These are phyloP conservation scores for Drosophila ercepeae DNA, from an alignment of 1,140 invertebrate genomes.

Conservation along the genomic window DNA sequence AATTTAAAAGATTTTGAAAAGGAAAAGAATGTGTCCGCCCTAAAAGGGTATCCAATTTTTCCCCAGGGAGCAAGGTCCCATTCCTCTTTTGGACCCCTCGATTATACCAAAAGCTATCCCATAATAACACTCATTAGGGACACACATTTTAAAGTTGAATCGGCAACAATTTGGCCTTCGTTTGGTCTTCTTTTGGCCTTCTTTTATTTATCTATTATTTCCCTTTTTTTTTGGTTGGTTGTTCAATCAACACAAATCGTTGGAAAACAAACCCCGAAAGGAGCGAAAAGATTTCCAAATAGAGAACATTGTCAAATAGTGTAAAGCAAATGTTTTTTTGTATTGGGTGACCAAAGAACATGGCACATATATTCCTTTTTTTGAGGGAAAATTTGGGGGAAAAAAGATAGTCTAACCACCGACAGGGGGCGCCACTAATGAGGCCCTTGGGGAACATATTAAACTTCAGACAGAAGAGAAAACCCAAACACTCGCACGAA, in stretches of 20 bases:
- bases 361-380: background rate
- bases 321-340: constrained; percentile 68
- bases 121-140: constrained; percentile 68
- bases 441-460: constrained; percentile 79
- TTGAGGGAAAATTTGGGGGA: constrained; percentile 1
- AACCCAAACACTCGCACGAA: background rate
- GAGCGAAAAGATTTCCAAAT: constrained; percentile 25
- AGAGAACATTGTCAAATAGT: constrained; percentile 63
- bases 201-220: constrained; percentile 24
- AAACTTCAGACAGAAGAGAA: constrained; percentile 52
- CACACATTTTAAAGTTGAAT: constrained; percentile 58
- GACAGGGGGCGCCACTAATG: constrained; percentile 72
- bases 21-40: background rate
- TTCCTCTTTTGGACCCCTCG: background rate
- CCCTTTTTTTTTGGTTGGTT: background rate
- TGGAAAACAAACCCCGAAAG: constrained; percentile 4
- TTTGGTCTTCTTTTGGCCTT: constrained; percentile 39
- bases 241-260: constrained; percentile 39
- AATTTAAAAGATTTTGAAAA: constrained; percentile 1
- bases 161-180: constrained; percentile 33
- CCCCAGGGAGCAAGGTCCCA: background rate
- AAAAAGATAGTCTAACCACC: constrained; percentile 30
- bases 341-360: constrained; percentile 49
- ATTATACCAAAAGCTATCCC: constrained; percentile 14
- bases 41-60: background rate